Conservation (phyloP, 2,888 invertebrate species). For the Ischnura elegans region DNA sequence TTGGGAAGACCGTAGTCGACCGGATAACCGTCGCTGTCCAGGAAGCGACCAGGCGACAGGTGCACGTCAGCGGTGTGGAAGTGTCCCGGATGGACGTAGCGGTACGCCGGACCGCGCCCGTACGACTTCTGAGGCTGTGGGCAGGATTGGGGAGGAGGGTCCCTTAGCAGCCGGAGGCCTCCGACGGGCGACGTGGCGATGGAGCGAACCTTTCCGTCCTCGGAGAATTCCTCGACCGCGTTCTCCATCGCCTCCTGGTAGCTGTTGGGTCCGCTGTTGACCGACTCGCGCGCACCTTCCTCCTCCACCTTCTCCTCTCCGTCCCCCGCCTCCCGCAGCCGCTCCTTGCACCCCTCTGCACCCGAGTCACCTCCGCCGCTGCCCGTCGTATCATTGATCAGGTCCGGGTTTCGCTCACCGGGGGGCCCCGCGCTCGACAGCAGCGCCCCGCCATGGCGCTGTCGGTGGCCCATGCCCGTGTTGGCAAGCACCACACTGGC, state of each 20-base stretch:
- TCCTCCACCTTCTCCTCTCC: constrained; percentile 57
- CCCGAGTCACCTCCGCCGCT: constrained; percentile 78
- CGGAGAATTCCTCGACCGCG: constrained; percentile 74
- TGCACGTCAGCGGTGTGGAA: constrained; percentile 86
- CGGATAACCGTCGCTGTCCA: constrained; percentile 89
- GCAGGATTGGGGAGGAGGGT: background rate
- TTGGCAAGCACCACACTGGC: constrained; percentile 75
- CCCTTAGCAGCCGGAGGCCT: constrained; percentile 66
- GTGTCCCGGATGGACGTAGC: constrained; percentile 77
- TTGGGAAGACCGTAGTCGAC: constrained; percentile 88
- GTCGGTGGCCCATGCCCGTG: constrained; percentile 72
- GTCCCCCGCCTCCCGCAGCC: constrained; percentile 70
- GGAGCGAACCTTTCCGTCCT: constrained; percentile 58
- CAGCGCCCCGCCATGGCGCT: constrained; percentile 71
- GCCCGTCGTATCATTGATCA: constrained; percentile 89
- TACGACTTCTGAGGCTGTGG: constrained; percentile 39
- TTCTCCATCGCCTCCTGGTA: constrained; percentile 75
- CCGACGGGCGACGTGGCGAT: constrained; percentile 60
- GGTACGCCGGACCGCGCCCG: constrained; percentile 68
- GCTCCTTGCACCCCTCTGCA: constrained; percentile 72
- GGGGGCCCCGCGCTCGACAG: constrained; percentile 69
- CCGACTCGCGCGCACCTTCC: constrained; percentile 69
- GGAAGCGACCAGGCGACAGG: constrained; percentile 85
- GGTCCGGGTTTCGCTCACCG: constrained; percentile 87
- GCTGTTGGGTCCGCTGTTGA: constrained; percentile 73